Base-by-base conservation (phyloP, 37 sponge, comb jelly and placozoan genomes). In the Eunapius fragilis region DNA sequence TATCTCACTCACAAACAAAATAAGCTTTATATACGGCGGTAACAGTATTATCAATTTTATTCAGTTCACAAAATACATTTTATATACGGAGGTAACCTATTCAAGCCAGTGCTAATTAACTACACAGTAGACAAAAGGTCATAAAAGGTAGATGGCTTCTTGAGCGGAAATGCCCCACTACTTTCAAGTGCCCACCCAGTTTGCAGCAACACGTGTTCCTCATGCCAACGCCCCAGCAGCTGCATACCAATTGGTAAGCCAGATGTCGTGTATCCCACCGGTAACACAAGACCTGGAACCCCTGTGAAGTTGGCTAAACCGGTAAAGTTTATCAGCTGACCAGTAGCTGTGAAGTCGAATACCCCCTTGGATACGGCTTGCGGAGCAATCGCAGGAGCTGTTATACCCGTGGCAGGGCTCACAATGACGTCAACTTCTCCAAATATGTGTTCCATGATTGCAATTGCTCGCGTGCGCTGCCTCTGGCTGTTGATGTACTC, bases 201-300 rank as follows among this genome's bases (percentile, higher is more conserved):
- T 11, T 71, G 82, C 31, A 96, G 74, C 30, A 98, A 71, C 78
- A 95, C 58, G 24, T 90, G 71, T 79, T 98, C 98, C 67, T 92
- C 74, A 89, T 95, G 92, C 94, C 96, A 94, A 2, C 73, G 84
- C 0, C 91, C 96, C 90, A 93, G 92, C 74, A 98, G 19, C 89
- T 93, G 94, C 25, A 98, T 69, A 22, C 93, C 87, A 22, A 95
- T 77, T 24, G 98, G 98, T 25, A 98, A 82, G 0, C 91, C 94
- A 6, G 82, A 71, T 77, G 78, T 10, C 26, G 27, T 26, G 36
- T 87, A 87, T 22, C 84, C 89, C 76, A 89, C 73, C 11, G 89
- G 89, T 33, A 89, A 22, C 24, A 49, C 49, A 41, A 89, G 69
- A 37, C 72, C 83, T 17, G 89, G 89, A 25, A 89, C 67, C 35